Evolutionary conservation across 2,888 invertebrate genomes (phyloP).

Genomic region (Tanytarsus gracilentus): DNA sequence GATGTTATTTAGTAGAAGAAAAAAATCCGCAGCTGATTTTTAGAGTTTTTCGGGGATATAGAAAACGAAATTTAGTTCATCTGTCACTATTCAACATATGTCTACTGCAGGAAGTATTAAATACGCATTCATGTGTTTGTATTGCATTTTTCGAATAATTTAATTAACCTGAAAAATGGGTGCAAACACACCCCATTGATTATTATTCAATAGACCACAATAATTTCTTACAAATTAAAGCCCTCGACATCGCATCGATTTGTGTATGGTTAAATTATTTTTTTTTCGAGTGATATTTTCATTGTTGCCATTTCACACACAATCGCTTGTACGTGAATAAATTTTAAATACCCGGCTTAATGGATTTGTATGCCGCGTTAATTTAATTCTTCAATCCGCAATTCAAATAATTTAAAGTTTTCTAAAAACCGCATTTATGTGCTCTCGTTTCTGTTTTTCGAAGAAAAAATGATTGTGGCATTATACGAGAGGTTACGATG

Average conservation of each 20-base stretch:
- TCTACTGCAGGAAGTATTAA: constrained; percentile 6
- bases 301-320: too few species aligned
- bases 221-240: too few species aligned
- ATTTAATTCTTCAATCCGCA: too few species aligned
- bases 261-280: too few species aligned
- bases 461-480: too few species aligned
- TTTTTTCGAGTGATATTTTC: too few species aligned
- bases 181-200: constrained; percentile 6
- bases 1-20: constrained; percentile 22
- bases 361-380: constrained; percentile 8
- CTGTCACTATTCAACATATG: constrained; percentile 23
- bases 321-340: constrained; percentile 10
- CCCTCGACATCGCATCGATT: too few species aligned
- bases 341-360: constrained; percentile 24
- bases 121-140: background rate
- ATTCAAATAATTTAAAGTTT: too few species aligned
- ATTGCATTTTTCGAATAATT: constrained; percentile 3
- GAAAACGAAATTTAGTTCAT: constrained; percentile 26
- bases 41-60: constrained; percentile 1
- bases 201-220: too few species aligned
- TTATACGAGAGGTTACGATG: too few species aligned
- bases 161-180: constrained; percentile 24
- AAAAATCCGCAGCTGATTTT: constrained; percentile 29
- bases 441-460: too few species aligned
- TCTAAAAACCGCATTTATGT: too few species aligned